These are phyloP conservation scores for Lordiphosa stackelbergi DNA, from an alignment of 1,140 invertebrate species.

Conservation along the genomic window DNA sequence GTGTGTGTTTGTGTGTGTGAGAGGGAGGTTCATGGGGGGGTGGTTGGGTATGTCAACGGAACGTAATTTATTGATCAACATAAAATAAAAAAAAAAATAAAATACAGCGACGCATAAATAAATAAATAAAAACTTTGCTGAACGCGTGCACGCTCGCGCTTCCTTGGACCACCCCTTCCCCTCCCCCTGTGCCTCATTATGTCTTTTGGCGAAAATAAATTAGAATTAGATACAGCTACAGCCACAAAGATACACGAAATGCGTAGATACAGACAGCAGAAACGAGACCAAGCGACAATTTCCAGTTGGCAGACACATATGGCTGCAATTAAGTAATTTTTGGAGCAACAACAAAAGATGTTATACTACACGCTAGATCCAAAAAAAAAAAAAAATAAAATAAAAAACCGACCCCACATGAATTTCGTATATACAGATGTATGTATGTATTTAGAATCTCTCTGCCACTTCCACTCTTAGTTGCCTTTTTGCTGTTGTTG, in stretches of 20 bases:
- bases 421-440: slow-evolving; percentile 5
- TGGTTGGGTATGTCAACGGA: slow-evolving; percentile 58
- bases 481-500: slow-evolving; percentile 17
- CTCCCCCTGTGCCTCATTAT: slow-evolving; percentile 24
- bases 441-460: slow-evolving; percentile 5
- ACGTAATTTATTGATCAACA: slow-evolving; percentile 66
- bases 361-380: slow-evolving; percentile 17
- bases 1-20: slow-evolving; percentile 7
- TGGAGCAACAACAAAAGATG: slow-evolving; percentile 45
- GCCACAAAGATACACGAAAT: slow-evolving; percentile 48
- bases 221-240: slow-evolving; percentile 59
- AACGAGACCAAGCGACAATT: slow-evolving; percentile 26
- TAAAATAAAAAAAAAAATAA: slow-evolving; percentile 29
- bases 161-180: slow-evolving; percentile 30
- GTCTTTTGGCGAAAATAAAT: slow-evolving; percentile 64
- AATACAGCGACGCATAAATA: slow-evolving; percentile 47
- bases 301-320: slow-evolving; percentile 62
- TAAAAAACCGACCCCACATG: slow-evolving; percentile 33
- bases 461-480: slow-evolving; percentile 2
- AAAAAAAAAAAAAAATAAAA: background rate
- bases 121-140: slow-evolving; percentile 48
- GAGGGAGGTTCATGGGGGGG: slow-evolving; percentile 6
- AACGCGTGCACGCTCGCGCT: slow-evolving; percentile 12
- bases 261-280: slow-evolving; percentile 43
- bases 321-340: slow-evolving; percentile 73